phyloP scores from a whole-genome alignment of 2,888 invertebrate species.

The Congeria kusceri region DNA sequence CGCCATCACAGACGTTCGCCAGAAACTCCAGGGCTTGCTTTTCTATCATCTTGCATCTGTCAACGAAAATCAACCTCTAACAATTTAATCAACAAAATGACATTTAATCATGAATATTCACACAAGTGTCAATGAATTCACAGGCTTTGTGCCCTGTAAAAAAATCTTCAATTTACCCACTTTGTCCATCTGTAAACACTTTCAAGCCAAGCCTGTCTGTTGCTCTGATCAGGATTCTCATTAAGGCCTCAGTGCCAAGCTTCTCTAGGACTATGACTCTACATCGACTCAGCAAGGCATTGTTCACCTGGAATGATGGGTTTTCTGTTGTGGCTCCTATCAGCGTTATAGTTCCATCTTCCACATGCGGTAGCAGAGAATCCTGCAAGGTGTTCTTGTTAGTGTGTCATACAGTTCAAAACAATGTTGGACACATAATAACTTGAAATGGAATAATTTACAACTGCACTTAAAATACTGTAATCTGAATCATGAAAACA shows the following conservation, averaged over 20 bases:
- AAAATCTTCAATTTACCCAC: no score
- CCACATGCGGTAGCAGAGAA: slow-evolving; percentile 92
- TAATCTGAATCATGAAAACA: no score
- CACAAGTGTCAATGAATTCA: no score
- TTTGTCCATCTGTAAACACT: slow-evolving; percentile 39
- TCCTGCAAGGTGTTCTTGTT: slow-evolving; percentile 86
- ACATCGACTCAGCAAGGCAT: slow-evolving; percentile 92
- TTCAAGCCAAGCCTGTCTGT: slow-evolving; percentile 85
- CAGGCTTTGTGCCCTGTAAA: no score
- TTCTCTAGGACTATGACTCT: slow-evolving; percentile 89
- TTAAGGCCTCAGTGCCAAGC: slow-evolving; percentile 88
- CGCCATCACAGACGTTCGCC: slow-evolving; percentile 92
- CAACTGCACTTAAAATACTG: no score
- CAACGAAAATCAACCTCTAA: no score
- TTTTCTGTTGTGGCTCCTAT: slow-evolving; percentile 95
- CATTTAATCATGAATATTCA: no score
- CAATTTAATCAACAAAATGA: no score
- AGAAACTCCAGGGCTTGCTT: slow-evolving; percentile 89
- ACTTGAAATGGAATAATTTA: no score
- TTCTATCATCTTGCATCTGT: slow-evolving; percentile 84
- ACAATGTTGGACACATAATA: no score
- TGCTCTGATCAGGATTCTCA: slow-evolving; percentile 89
- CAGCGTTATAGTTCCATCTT: slow-evolving; percentile 91
- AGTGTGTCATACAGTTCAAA: no score
- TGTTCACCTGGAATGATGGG: slow-evolving; percentile 94